These are phyloP conservation scores for Grapholita molesta DNA, from an alignment of 1,140 invertebrate species.

Conservation along the genomic window DNA sequence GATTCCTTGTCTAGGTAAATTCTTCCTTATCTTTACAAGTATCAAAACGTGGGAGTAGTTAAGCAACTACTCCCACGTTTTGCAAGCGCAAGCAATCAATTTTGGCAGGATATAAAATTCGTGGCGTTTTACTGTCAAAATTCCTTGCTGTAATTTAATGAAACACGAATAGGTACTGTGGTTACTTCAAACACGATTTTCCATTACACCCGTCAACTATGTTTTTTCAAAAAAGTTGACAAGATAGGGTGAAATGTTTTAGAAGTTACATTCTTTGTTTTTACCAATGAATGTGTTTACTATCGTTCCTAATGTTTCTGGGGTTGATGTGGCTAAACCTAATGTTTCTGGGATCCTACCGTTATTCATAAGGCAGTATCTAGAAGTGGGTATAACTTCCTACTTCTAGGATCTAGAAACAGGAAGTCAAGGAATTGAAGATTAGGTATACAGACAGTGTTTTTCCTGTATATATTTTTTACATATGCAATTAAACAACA, in stretches of 20 bases:
- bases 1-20: too few species aligned
- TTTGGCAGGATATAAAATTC: not conserved
- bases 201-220: not conserved
- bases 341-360: too few species aligned
- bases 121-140: not conserved
- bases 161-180: constrained; percentile 7
- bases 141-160: constrained; percentile 4
- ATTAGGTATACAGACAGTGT: too few species aligned
- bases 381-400: too few species aligned
- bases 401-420: too few species aligned
- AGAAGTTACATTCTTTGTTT: not conserved
- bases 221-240: not conserved
- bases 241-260: not conserved
- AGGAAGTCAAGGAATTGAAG: too few species aligned
- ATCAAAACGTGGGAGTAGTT: constrained; percentile 17
- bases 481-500: too few species aligned
- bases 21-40: constrained; percentile 18
- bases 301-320: too few species aligned
- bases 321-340: too few species aligned
- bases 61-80: too few species aligned
- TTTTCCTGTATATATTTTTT: too few species aligned
- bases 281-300: not conserved
- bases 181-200: not conserved
- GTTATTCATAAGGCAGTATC: too few species aligned
- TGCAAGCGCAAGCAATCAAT: not conserved